Base-by-base conservation (phyloP, 2,888 invertebrate species). In the Eristalinus aeneus region DNA sequence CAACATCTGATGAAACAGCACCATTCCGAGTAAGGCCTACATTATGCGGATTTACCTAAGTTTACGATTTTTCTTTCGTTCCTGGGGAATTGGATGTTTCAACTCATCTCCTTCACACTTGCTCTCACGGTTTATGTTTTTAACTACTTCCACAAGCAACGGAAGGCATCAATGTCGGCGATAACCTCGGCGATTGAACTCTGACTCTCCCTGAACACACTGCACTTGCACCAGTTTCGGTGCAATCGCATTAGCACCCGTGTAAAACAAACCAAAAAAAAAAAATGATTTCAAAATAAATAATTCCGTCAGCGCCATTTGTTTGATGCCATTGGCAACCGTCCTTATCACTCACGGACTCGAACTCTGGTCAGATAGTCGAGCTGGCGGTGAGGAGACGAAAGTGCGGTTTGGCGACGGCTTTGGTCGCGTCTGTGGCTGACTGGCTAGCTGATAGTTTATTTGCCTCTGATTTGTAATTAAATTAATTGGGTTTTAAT, bases 401-500 rank as follows among this genome's bases (percentile, higher is more conserved):
- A n/a, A 8, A n/a, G 46, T 2, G 46, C n/a, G 3, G 16, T 46
- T 46, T 46, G 16, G 46, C 46, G 46, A 46, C 46, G 16, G 46
- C 46, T 16, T 46, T 1, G 8, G 46, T 46, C n/a, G 46, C 46
- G 46, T 46, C 46, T 8, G 46, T 6, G 46, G 16, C 16, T 16
- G 8, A 8, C 46, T 16, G 46, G 46, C 16, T 46, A 6, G 8
- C 46, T 16, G 46, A 46, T 46, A 46, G 46, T 46, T 46, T 46
- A 46, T 46, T 16, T 46, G 16, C 46, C 16, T 63, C 68, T 72
- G 78, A 91, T 91, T 91, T 91, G 91, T 91, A 90, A 90, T 91
- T 91, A 90, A 91, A 91, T 91, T 91, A 91, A 91, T 91, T 91
- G 91, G 89, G 89, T 89, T 91, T 91, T 91, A 91, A 91, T 91